Evolutionary conservation across 2,113 vertebrate genomes (phyloP), one percentile per base, ranked within the genome.

Genomic region (Gallinago media): DNA sequence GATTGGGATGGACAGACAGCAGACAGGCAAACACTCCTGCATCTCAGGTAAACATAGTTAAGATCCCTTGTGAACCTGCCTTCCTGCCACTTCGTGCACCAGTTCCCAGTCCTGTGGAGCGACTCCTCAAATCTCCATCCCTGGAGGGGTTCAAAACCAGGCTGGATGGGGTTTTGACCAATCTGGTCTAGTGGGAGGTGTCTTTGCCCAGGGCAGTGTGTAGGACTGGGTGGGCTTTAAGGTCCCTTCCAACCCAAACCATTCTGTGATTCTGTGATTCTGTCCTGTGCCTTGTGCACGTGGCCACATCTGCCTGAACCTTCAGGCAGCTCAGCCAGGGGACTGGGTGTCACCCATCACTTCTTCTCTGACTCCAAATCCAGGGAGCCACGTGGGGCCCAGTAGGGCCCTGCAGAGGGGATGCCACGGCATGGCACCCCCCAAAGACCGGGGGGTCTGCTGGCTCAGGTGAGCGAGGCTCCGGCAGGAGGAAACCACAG

Each of bases 201-300:
- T 58, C 56, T 20, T 32, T n/a, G 55, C 12, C 32, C 56, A 58
- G 32, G 20, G 20, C 20, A 34, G 32, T n/a, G 32, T n/a, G 32
- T 9, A 21, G 32, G 21, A 34, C 21, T 34, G 22, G 56, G 10
- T 59, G 56, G 14, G 10, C 32, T 34, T 59, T 14, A 59, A 59
- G 56, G 56, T 34, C 8, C 21, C 56, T 59, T 34, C n/a, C 21
- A 23, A 59, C 56, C n/a, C 21, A 7, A 23, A 23, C 21, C 32
- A 23, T 58, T 58, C 26, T 55, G 16, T 58, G 32, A 58, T n/a
- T 58, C 55, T n/a, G 13, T 58, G 56, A 58, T 23, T 58, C 20
- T 21, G 22, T 34, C 38, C 34, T 0, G 2, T 52, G 38, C 19
- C 61, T 27, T 36, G 34, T 52, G 71, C 36, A 50, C 0, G 0